phyloP scores from a whole-genome alignment of 1,140 invertebrate genomes.

The Cyphomyrmex costatus region DNA sequence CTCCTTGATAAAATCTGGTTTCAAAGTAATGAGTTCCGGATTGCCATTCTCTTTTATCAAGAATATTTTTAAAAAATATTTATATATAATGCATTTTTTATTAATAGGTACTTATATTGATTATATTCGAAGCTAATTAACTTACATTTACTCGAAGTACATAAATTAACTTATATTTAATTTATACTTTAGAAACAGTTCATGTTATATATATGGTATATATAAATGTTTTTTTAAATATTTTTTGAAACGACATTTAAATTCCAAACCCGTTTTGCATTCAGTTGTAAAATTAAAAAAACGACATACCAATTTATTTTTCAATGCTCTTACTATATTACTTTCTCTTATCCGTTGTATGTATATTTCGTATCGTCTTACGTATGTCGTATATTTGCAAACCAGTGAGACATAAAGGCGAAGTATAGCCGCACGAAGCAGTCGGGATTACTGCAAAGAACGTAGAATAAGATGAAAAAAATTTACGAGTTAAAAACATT shows the following conservation, averaged over 20 bases:
- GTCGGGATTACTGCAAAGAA: not conserved
- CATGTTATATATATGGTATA: not conserved
- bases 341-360: conserved; percentile 36
- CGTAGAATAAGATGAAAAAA: not conserved
- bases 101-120: too few relatives aligned
- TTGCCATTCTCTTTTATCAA: not conserved
- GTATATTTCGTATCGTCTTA: conserved; percentile 23
- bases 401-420: not conserved
- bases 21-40: not conserved
- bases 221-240: not conserved
- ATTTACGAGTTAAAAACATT: not conserved
- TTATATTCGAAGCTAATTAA: not conserved
- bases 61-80: not conserved
- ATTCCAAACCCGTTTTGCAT: conserved; percentile 1
- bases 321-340: conserved; percentile 11
- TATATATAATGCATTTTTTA: too few relatives aligned
- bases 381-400: not conserved
- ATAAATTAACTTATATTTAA: not conserved
- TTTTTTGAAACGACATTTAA: conserved; percentile 1
- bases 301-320: not conserved
- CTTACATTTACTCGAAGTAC: not conserved
- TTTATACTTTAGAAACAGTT: not conserved
- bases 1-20: not conserved
- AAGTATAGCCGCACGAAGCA: not conserved
- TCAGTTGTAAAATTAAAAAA: not conserved